Percentiles rank a stretch among this genome's conserved stretches.
phyloP scores from a whole-genome alignment of 2,797 vertebrate species.

The Steatocranus sp. region DNA sequence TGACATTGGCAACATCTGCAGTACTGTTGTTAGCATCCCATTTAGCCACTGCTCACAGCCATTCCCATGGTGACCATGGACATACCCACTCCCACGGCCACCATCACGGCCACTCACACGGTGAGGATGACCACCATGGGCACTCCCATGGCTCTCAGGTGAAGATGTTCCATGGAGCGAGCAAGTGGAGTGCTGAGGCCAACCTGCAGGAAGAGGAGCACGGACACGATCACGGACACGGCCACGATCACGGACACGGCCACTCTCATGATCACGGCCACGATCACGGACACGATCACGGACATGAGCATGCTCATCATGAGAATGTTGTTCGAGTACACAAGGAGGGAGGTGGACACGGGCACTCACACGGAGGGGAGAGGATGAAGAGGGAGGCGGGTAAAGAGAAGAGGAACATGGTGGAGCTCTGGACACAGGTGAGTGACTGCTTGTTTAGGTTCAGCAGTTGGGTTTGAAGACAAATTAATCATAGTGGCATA shows the following conservation, averaged over 20 bases:
- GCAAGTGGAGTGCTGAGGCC: slow-evolving; percentile 79
- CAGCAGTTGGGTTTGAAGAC: not conserved
- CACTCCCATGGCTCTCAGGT: slow-evolving; percentile 49
- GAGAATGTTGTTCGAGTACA: slow-evolving; percentile 22
- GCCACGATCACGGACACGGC: too few relatives aligned
- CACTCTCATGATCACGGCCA: not conserved
- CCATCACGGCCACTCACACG: slow-evolving; percentile 44
- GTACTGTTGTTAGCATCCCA: slow-evolving; percentile 43
- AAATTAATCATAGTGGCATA: not conserved
- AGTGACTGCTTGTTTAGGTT: not conserved
- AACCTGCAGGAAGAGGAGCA: slow-evolving; percentile 59
- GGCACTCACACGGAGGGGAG: slow-evolving; percentile 35
- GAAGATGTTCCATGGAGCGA: slow-evolving; percentile 78
- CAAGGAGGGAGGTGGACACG: slow-evolving; percentile 36
- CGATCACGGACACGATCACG: not conserved
- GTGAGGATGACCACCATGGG: slow-evolving; percentile 51
- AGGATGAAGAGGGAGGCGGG: slow-evolving; percentile 47
- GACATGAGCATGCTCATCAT: slow-evolving; percentile 19
- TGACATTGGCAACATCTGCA: slow-evolving; percentile 49
- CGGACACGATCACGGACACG: not conserved
- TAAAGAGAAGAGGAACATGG: slow-evolving; percentile 67
- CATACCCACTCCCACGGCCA: slow-evolving; percentile 49
- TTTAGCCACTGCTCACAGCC: slow-evolving; percentile 54
- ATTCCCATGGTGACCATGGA: slow-evolving; percentile 64
- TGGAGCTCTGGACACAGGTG: slow-evolving; percentile 88